Conservation (phyloP, 2,888 invertebrate species). For the Drosophila prostipennis region DNA sequence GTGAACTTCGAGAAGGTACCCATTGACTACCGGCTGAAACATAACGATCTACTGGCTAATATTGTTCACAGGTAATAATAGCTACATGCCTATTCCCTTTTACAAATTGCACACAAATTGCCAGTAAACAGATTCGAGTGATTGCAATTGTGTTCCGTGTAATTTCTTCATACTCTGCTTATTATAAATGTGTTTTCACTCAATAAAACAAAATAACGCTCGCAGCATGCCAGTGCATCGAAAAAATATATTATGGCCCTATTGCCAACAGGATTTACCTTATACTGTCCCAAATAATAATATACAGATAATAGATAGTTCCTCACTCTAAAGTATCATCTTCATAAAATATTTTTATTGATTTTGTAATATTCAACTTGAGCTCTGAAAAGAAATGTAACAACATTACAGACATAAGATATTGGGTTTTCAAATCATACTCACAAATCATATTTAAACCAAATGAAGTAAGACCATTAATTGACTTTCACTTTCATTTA, state of each 20-base stretch:
- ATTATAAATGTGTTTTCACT: constrained; percentile 10
- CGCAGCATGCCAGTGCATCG: constrained; percentile 19
- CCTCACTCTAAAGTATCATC: not conserved
- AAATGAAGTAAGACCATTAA: not conserved
- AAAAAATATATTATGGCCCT: not conserved
- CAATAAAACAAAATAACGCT: constrained; percentile 11
- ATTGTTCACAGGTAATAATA: constrained; percentile 93
- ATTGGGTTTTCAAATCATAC: not conserved
- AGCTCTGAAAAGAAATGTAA: not conserved
- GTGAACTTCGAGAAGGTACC: constrained; percentile 96
- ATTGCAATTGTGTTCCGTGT: constrained; percentile 24
- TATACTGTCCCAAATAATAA: constrained; percentile 1
- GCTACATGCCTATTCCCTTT: not conserved
- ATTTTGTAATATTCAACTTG: not conserved
- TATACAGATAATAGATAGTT: not conserved
- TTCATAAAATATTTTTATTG: not conserved
- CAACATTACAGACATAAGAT: no score
- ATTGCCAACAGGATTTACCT: not conserved
- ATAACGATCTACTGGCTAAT: constrained; percentile 96
- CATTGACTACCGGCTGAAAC: constrained; percentile 94
- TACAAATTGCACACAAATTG: not conserved
- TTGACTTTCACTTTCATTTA: not conserved
- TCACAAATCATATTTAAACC: not conserved
- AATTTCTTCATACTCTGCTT: constrained; percentile 14
- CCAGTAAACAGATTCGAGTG: not conserved